A percentile compares a stretch with the other conserved stretches of the same genome.
These are phyloP conservation scores for Plebejus anna DNA, from an alignment of 2,888 invertebrate genomes.

Conservation along the genomic window DNA sequence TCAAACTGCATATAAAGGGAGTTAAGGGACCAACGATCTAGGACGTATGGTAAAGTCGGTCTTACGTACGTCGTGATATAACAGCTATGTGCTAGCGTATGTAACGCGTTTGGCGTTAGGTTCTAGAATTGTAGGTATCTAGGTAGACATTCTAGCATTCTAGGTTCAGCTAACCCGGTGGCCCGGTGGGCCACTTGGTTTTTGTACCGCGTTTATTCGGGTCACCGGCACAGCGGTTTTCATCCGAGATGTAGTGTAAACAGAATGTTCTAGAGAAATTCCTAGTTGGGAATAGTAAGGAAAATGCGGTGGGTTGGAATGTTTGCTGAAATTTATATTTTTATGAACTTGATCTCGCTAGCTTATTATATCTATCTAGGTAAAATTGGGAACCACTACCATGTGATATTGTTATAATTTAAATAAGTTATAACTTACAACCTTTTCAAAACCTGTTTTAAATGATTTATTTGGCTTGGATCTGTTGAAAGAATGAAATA, in stretches of 20 bases:
- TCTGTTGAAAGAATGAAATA: too few species aligned
- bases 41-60: neutral
- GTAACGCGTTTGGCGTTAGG: conserved; percentile 35
- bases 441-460: too few species aligned
- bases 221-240: conserved; percentile 10
- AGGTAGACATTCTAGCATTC: conserved; percentile 51
- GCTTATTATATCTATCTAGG: too few species aligned
- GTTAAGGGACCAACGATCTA: neutral
- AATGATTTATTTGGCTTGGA: too few species aligned
- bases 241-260: neutral
- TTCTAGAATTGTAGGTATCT: conserved; percentile 36
- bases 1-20: neutral
- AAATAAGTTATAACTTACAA: too few species aligned
- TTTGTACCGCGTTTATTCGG: conserved; percentile 50
- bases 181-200: conserved; percentile 57
- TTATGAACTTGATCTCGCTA: too few species aligned
- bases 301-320: neutral
- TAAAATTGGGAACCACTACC: too few species aligned
- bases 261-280: conserved; percentile 5
- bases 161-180: conserved; percentile 66
- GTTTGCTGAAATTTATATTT: too few species aligned
- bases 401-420: too few species aligned
- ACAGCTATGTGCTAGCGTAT: neutral
- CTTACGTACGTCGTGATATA: conserved; percentile 14
- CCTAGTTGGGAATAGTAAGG: neutral